These are phyloP conservation scores for Papilio helenus DNA, from an alignment of 1,140 invertebrate species.

Conservation along the genomic window DNA sequence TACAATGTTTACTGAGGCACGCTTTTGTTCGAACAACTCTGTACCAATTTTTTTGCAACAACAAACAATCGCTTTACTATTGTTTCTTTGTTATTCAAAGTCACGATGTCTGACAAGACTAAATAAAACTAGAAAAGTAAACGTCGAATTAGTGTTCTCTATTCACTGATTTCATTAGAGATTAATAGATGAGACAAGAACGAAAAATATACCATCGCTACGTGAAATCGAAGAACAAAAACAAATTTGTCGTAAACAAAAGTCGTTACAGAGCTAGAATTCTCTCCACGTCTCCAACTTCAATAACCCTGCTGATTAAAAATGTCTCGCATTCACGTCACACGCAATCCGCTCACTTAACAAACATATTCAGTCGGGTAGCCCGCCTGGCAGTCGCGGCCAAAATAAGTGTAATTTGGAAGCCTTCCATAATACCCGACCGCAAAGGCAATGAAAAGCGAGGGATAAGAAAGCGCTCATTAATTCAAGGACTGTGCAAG, in stretches of 20 bases:
- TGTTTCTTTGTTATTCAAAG: not conserved
- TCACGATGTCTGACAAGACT: not conserved
- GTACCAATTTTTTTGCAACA: conserved; percentile 13
- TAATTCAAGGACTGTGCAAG: conserved; percentile 19
- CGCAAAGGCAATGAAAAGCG: conserved; percentile 7
- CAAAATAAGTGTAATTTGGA: conserved; percentile 34
- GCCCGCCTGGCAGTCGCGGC: not conserved
- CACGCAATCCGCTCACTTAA: conserved; percentile 7
- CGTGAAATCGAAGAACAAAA: not conserved
- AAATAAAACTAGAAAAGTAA: not conserved
- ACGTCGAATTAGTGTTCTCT: too few relatives aligned
- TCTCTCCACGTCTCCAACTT: not conserved
- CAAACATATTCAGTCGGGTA: conserved; percentile 6
- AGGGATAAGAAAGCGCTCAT: conserved; percentile 4
- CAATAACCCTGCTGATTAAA: conserved; percentile 15
- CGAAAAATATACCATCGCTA: not conserved
- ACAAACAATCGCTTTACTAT: conserved; percentile 12
- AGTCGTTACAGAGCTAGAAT: not conserved
- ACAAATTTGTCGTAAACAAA: not conserved
- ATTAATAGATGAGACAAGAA: not conserved
- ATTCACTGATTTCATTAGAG: not conserved
- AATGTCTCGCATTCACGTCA: conserved; percentile 10
- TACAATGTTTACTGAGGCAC: not conserved
- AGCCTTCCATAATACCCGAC: conserved; percentile 24
- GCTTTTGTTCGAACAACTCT: conserved; percentile 16